Percentiles rank a stretch among this genome's conserved stretches.
These are phyloP conservation scores for Plectrocnemia conspersa DNA, from an alignment of 1,140 invertebrate species.

Conservation along the genomic window DNA sequence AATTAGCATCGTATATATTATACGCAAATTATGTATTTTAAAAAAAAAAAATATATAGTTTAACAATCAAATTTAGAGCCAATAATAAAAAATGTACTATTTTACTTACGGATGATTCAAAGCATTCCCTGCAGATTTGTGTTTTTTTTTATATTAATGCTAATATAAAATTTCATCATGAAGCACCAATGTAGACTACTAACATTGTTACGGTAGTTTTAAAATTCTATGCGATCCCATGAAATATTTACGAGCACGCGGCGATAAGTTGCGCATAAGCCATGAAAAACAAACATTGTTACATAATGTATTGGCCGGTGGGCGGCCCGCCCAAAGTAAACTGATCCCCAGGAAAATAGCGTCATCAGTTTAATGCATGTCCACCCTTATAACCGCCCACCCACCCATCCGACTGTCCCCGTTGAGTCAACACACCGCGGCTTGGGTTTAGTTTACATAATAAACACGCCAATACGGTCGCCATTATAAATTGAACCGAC, in stretches of 20 bases:
- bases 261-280: constrained; percentile 22
- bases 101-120: too few species aligned
- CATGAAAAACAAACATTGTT: constrained; percentile 32
- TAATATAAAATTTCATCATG: too few species aligned
- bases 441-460: constrained; percentile 33
- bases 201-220: too few species aligned
- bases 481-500: constrained; percentile 31
- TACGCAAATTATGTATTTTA: too few species aligned
- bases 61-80: too few species aligned
- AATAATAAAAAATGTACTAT: too few species aligned
- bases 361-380: constrained; percentile 35
- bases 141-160: too few species aligned
- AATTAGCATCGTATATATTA: too few species aligned
- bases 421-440: constrained; percentile 15
- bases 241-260: constrained; percentile 25
- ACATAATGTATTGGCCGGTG: constrained; percentile 30
- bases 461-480: constrained; percentile 29
- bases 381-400: constrained; percentile 4
- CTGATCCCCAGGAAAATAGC: constrained; percentile 33
- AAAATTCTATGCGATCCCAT: constrained; percentile 13
- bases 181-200: too few species aligned
- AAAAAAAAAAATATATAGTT: too few species aligned
- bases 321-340: constrained; percentile 29
- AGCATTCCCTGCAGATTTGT: too few species aligned
- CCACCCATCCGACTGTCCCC: constrained; percentile 13